Evolutionary conservation across 2,797 vertebrate genomes (phyloP), one percentile per base, ranked within the genome.

Genomic region (Anguilla pacifica): DNA sequence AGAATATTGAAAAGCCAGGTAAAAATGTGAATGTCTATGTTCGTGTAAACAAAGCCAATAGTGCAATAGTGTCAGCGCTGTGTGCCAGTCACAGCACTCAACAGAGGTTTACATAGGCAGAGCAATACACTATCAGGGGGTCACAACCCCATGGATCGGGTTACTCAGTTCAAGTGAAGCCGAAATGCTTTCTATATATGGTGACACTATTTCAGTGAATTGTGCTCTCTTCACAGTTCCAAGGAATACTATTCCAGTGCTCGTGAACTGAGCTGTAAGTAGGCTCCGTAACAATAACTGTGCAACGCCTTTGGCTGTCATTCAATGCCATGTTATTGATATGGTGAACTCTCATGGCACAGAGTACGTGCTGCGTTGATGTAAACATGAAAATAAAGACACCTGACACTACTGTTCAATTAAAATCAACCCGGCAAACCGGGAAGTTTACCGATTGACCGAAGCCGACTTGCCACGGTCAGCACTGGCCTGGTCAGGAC

Each of bases 111-210:
- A 35, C 28, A 31, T 9, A 72, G 70, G 10, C n/a, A 72, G 70
- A 28, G n/a, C n/a, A 72, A n/a, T 39, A 39, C 4, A 39, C 13
- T 2, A 6, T 4, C 31, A 39, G 72, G 6, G 72, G 39, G 72
- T 77, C 72, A 77, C 35, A 39, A 77, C 72, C 35, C 39, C 35
- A 39, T 39, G 35, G 72, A 77, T 77, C 39, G 35, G 72, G 28
- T 77, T 77, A 39, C 72, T 77, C 72, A 77, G 72, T 77, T 77
- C 31, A 77, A 77, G 31, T 77, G 72, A 77, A 77, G 39, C 31
- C 39, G 15, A 35, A 15, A 35, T 39, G 11, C 15, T 77, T 77
- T 77, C 72, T 77, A 39, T 35, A 35, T 13, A 39, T 17, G 72
- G 72, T 77, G 72, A 35, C 31, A 39, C 31, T 17, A 77, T 31